Base-by-base conservation (phyloP, 2,797 vertebrate species). In the Euthynnus affinis region DNA sequence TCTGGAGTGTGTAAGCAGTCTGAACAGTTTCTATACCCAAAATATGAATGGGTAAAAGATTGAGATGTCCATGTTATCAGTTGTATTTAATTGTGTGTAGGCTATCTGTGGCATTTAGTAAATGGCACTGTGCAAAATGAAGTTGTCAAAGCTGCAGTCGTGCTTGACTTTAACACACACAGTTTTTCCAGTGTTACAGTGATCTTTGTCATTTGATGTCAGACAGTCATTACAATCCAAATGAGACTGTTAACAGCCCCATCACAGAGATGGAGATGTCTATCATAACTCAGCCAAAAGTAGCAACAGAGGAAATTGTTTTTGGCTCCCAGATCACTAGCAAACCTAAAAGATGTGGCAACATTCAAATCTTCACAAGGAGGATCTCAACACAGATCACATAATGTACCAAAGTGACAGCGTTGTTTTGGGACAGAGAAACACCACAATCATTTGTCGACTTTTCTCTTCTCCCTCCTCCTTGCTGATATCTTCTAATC, bases 401-500 rank as follows among this genome's bases (percentile, higher is more conserved):
- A 48, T 60, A 56, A 59, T 61, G 22, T 70, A 61, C 63, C 67
- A 63, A 79, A 80, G 78, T 69, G 77, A 72, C 42, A 15, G 0
- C 48, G 74, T 82, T 87, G 84, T 88, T 84, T 70, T 48, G 75
- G 82, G 76, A 76, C 65, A 73, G 67, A 71, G 72, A 63, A 78
- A 69, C 48, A 57, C 56, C 49, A 55, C 60, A 66, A 46, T 85
- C 72, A 81, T 87, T 85, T 89, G 86, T 88, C 75, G 61, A 64
- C 81, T 48, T 69, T 81, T 86, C 67, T 29, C 74, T 13, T 60
- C 77, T 32, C 52, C 59, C 57, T 56, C 71, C 70, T 68, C 63
- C 68, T 76, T 12, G 17, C 78, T 56, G 75, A 82, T 86, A 85
- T 88, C 91, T 84, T 91, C 87, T 87, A 73, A 89, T 91, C 83